Evolutionary conservation across 2,113 vertebrate genomes (phyloP), one percentile per base, ranked within the genome.

Genomic region (Pseudois nayaur): DNA sequence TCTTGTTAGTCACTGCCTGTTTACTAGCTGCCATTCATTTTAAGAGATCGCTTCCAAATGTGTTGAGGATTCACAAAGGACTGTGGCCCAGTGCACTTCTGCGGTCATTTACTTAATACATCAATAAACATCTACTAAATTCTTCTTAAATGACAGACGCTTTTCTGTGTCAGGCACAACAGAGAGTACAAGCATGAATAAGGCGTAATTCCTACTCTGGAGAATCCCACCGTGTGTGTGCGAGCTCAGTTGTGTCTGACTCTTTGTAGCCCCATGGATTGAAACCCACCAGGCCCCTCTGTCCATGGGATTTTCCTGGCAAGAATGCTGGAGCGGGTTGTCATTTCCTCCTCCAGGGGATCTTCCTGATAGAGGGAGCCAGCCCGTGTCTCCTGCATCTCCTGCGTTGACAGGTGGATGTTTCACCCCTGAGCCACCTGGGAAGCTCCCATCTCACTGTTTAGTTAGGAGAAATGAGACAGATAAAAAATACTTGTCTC

Each of bases 11-110:
- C 31, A 23, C 17, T 83, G 19, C 25, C 89, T 67, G 21, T 50
- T 83, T 93, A 54, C 48, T 33, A 88, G 52, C 21, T 84, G 40
- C 48, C 14, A n/a, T 43, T 86, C 27, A 83, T 92, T 87, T 83
- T 82, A 83, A 83, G 50, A 90, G 55, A 43, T 92, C 8, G 82
- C 33, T 36, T 55, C 33, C 25, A 40, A 81, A 94, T 87, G 12
- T 87, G 62, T 12, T 40, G 60, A 87, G 50, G 48, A 95, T 94
- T 90, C 33, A 83, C 81, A 92, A 36, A 7, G 40, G 64, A 40
- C 50, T 21, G n/a, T 10, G 21, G 71, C 31, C 55, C 5, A 64
- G 40, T 81, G 27, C 71, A 52, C 86, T 94, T 94, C 25, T n/a
- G 15, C 23, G 84, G n/a, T 33, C 21, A n/a, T 83, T 91, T 36